Evolutionary conservation across 2,797 vertebrate genomes (phyloP), one percentile per base, ranked within the genome.

Genomic region (Halcyon smyrnensis): DNA sequence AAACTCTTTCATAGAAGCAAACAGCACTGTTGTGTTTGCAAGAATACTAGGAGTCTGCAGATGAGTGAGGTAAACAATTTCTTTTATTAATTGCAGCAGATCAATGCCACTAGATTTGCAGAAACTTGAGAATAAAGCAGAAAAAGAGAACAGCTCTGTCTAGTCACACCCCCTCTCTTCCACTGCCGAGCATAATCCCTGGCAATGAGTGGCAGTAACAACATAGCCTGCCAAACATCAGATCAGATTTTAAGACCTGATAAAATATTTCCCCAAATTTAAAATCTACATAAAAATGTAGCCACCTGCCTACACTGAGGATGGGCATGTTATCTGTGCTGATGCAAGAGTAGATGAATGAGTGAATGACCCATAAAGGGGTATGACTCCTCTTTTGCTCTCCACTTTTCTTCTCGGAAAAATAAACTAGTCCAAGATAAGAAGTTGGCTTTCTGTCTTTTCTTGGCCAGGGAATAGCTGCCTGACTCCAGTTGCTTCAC

Each of bases 81-180:
- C 21, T 87, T 94, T 93, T 89, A 93, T 96, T 94, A 95, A 93
- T 41, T 95, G 76, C 60, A 91, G 75, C 67, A 89, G 74, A 96
- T 91, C 90, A 83, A 87, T 96, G 91, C 50, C 81, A 93, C 41
- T 74, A 74, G 51, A 87, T 84, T 82, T 75, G 63, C 43, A 82
- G 78, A 90, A 93, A 80, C 34, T 36, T 36, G 32, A 75, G 81
- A 88, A 87, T 53, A 90, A 87, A 90, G 71, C 24, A 63, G 60
- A 63, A 43, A 70, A 83, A 13, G 53, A 62, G 17, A 70, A 18
- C 23, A 16, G 30, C 28, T 83, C 80, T 89, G 64, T 39, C 34
- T 60, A 36, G 24, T 86, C 28, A 45, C 34, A 87, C 3, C 6
- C 10, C 11, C 28, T 63, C 54, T 67, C 24, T 27, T 25, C 28